Conservation (phyloP, 2,797 vertebrate genomes). For the Myotis daubentonii region DNA sequence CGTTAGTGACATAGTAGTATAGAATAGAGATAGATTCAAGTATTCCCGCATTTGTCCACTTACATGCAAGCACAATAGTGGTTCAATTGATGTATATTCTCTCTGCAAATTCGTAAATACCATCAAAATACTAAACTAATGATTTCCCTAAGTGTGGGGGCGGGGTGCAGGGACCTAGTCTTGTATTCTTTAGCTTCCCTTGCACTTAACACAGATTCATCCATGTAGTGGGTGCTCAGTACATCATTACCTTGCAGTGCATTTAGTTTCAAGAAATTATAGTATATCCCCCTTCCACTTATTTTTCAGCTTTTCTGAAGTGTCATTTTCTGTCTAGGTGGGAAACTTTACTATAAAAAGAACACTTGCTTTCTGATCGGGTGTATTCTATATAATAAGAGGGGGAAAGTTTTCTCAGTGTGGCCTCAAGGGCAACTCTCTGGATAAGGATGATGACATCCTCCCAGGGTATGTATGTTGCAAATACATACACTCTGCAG, state of each 20-base stretch:
- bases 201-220: neutral
- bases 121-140: slow-evolving; percentile 24
- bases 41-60: neutral
- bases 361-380: slow-evolving; percentile 58
- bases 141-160: neutral
- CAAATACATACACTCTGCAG: slow-evolving; percentile 81
- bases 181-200: neutral
- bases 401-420: slow-evolving; percentile 71
- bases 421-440: slow-evolving; percentile 70
- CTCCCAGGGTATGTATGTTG: slow-evolving; percentile 75
- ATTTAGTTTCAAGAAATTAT: slow-evolving; percentile 2
- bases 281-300: neutral
- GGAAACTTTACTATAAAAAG: slow-evolving; percentile 69
- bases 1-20: neutral
- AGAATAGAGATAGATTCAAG: neutral
- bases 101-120: slow-evolving; percentile 20
- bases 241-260: slow-evolving; percentile 2
- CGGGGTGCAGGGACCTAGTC: neutral
- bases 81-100: neutral
- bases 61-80: neutral
- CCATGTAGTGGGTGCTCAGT: neutral
- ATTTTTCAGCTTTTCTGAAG: slow-evolving; percentile 70
- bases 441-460: slow-evolving; percentile 79
- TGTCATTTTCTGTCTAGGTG: slow-evolving; percentile 50
- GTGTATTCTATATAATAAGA: slow-evolving; percentile 54